phyloP scores from a whole-genome alignment of 2,797 vertebrate genomes.

The Poeciliopsis gracilis region DNA sequence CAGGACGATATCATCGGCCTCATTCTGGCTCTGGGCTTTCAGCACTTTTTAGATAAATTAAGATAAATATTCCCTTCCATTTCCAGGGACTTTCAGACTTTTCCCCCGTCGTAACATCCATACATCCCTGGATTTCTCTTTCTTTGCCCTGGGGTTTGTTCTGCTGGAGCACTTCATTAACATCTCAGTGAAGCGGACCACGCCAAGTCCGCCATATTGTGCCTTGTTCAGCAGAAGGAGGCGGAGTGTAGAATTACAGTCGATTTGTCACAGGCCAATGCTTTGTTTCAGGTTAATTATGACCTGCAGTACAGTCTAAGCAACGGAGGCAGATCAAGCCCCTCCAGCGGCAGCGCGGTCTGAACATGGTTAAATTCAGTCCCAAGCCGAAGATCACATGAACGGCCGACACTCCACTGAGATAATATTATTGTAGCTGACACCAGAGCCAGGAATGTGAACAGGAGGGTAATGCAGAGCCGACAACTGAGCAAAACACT shows the following conservation, averaged over 20 bases:
- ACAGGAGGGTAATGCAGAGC: constrained; percentile 12
- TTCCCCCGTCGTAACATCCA: constrained; percentile 24
- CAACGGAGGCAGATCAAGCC: constrained; percentile 23
- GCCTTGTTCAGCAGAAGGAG: constrained; percentile 9
- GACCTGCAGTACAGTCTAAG: constrained; percentile 67
- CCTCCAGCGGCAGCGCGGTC: constrained; percentile 48
- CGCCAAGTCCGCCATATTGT: constrained; percentile 20
- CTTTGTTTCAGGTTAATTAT: constrained; percentile 76
- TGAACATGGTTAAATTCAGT: constrained; percentile 66
- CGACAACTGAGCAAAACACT: background rate
- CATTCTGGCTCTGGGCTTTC: constrained; percentile 31
- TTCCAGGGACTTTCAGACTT: constrained; percentile 40
- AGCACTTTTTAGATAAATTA: constrained; percentile 47
- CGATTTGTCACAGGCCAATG: constrained; percentile 79
- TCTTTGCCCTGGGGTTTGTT: constrained; percentile 45
- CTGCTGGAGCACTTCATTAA: constrained; percentile 33
- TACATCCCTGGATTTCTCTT: constrained; percentile 38
- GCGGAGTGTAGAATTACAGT: constrained; percentile 66
- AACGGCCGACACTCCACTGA: constrained; percentile 43
- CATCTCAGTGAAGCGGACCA: constrained; percentile 29
- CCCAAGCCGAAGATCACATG: constrained; percentile 51
- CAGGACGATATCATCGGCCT: constrained; percentile 40
- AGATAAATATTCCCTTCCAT: constrained; percentile 33
- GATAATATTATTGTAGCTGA: constrained; percentile 68
- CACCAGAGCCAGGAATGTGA: constrained; percentile 41